These are phyloP conservation scores for Meriones unguiculatus DNA, from an alignment of 2,113 vertebrate genomes.

Conservation along the genomic window DNA sequence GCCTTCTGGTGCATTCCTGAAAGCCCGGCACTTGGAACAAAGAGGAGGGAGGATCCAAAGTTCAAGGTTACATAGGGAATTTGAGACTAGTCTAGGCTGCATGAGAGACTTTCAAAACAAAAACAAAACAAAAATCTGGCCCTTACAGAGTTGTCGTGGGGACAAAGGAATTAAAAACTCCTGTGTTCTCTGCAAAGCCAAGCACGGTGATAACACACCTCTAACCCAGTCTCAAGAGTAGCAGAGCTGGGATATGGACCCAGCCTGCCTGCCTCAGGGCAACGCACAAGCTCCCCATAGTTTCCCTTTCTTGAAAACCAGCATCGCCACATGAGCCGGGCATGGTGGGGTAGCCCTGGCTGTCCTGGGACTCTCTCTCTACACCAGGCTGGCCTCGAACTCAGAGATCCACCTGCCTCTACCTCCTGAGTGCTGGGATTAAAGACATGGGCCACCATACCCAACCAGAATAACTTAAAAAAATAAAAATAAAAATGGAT, in stretches of 20 bases:
- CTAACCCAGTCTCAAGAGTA: neutral
- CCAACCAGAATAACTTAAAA: neutral
- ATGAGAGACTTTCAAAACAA: neutral
- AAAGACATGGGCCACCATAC: neutral
- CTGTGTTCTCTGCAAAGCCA: neutral
- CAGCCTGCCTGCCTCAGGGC: neutral
- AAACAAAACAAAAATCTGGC: neutral
- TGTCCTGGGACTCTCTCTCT: neutral
- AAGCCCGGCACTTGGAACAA: neutral
- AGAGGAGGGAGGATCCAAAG: neutral
- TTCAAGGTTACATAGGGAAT: neutral
- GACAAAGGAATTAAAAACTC: neutral
- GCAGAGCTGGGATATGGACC: conserved; percentile 11
- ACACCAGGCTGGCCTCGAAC: neutral
- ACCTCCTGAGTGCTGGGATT: neutral
- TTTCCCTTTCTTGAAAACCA: neutral
- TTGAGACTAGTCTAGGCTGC: neutral
- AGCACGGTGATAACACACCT: neutral
- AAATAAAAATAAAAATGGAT: neutral
- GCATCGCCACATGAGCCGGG: neutral
- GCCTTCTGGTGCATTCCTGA: no score
- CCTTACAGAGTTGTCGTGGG: neutral
- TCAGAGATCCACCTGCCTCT: neutral
- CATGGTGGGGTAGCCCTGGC: neutral
- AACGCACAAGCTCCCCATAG: neutral